Evolutionary conservation across 2,888 invertebrate species (phyloP).

Genomic region (Furcula furcula): DNA sequence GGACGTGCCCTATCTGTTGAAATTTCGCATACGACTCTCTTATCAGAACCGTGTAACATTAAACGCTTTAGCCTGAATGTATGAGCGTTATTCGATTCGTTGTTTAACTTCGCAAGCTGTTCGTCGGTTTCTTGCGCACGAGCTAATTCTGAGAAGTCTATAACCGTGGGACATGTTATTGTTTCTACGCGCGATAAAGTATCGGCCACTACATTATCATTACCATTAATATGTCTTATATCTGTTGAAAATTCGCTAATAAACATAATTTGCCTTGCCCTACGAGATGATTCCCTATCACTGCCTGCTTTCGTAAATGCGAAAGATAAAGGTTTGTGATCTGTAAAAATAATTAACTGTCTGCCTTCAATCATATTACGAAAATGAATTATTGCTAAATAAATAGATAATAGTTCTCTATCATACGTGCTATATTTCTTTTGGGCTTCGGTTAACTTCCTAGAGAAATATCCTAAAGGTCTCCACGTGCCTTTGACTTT

Average conservation of each 20-base stretch:
- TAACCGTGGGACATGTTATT: slow-evolving; percentile 1
- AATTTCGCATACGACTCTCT: no score
- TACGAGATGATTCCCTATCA: background rate
- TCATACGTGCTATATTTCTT: slow-evolving; percentile 13
- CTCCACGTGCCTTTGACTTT: slow-evolving; percentile 4
- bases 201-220: slow-evolving; percentile 4
- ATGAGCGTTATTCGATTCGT: background rate
- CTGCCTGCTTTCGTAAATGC: no score
- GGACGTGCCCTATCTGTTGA: slow-evolving; percentile 2
- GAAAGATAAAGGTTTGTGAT: no score
- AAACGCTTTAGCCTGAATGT: background rate
- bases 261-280: slow-evolving; percentile 4
- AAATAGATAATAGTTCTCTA: slow-evolving; percentile 11
- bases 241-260: slow-evolving; percentile 7
- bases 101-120: background rate
- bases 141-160: background rate
- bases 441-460: slow-evolving; percentile 7
- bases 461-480: slow-evolving; percentile 12
- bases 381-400: slow-evolving; percentile 9
- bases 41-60: background rate
- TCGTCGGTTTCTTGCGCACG: background rate
- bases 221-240: slow-evolving; percentile 2
- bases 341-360: no score
- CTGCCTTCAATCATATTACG: slow-evolving; percentile 13
- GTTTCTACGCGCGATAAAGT: slow-evolving; percentile 3